Conservation (phyloP, 2,888 invertebrate genomes). For the Tetanocera ferruginea region DNA sequence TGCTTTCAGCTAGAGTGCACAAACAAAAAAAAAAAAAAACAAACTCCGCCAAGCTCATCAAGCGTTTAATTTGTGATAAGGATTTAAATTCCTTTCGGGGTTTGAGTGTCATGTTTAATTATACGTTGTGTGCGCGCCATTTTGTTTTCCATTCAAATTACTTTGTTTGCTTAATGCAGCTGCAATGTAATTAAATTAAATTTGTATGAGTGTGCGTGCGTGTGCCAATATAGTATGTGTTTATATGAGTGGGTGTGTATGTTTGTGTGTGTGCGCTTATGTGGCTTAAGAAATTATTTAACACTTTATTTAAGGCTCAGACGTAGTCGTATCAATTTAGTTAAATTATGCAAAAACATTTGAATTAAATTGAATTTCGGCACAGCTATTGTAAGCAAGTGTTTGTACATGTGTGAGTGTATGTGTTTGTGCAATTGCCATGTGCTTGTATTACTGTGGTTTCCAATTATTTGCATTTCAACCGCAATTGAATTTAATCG, state of each 20-base stretch:
- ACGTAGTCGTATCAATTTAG: conserved; percentile 10
- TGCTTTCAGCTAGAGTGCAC: background rate
- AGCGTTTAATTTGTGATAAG: conserved; percentile 41
- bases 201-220: background rate
- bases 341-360: conserved; percentile 37
- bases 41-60: conserved; percentile 29
- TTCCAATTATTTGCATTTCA: conserved; percentile 32
- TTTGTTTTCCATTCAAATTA: conserved; percentile 29
- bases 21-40: background rate
- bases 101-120: conserved; percentile 9
- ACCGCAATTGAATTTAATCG: conserved; percentile 35
- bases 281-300: conserved; percentile 25
- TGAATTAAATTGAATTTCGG: conserved; percentile 31
- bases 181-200: conserved; percentile 24
- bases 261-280: background rate
- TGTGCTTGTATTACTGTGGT: background rate
- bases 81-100: conserved; percentile 31
- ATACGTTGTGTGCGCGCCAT: conserved; percentile 1
- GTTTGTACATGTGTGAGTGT: conserved; percentile 1
- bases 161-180: conserved; percentile 25
- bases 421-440: conserved; percentile 25
- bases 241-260: too few relatives aligned
- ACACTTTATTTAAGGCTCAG: conserved; percentile 29
- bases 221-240: background rate
- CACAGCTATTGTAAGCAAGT: background rate